Base-by-base conservation (phyloP, 2,888 invertebrate genomes). In the Hoplodrina blanda region DNA sequence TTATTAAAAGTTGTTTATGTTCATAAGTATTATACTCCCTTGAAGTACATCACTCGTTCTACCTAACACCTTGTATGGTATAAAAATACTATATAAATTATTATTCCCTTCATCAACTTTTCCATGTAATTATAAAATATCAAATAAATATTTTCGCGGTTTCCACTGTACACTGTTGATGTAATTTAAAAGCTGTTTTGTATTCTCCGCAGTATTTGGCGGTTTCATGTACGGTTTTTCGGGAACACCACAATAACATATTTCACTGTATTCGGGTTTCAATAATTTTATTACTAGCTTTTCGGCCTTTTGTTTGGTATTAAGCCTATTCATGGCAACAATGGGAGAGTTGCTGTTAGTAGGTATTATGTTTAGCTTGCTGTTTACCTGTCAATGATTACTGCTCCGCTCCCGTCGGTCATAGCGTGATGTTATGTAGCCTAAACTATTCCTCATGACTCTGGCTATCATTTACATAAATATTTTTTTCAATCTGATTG, bases 111-210 rank as follows among this genome's bases (percentile, higher is more conserved):
- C 44, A 57, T 54, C 3, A 33, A 67, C 6, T 44, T 50, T 62
- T 50, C 53, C 41, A 61, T 19, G 19, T 54, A 77, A 68, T 64
- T 61, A 65, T 49, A 41, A 73, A 73, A 69, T 15, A 74, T 55
- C 6, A 57, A 59, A 64, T 73, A 73, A 64, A 68, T 73, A 68
- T 73, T 13, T 50, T 17, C 25, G 79, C 50, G 78, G 78, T 69
- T 68, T 46, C 4, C 37, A 56, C n/a, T 66, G 65, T 37, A 57
- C 60, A 46, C 65, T 53, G 52, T 19, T 56, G 59, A 41, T 53
- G 50, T 60, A 73, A 78, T 78, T 73, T 73, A 78, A 78, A 78
- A 73, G 37, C 66, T 61, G 60, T 74, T 74, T 61, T 78, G 69
- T 69, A 57, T 62, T 60, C 20, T 37, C 49, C 15, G 4, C 19